Evolutionary conservation across 2,888 invertebrate species (phyloP).

Genomic region (Metacarcinus magister): DNA sequence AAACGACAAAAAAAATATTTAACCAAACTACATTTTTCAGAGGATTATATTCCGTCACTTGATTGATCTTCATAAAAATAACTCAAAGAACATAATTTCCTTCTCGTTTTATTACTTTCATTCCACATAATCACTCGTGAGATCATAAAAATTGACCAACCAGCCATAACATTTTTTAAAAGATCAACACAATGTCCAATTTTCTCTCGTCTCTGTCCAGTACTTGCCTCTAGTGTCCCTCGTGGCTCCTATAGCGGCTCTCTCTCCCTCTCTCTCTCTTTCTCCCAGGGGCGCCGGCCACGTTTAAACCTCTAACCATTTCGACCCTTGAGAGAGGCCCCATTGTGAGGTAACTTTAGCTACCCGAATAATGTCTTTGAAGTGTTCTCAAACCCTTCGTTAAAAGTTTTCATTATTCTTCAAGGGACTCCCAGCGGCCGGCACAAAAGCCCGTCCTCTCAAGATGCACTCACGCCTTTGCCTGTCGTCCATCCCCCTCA

Average conservation of each 20-base stretch:
- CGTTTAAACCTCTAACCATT: slow-evolving; percentile 71
- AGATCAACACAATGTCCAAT: neutral
- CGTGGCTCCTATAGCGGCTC: neutral
- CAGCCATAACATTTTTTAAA: neutral
- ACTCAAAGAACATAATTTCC: no score
- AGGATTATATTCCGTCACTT: no score
- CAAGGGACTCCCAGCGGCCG: slow-evolving; percentile 52
- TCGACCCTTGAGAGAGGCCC: slow-evolving; percentile 65
- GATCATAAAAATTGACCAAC: neutral
- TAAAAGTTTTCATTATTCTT: slow-evolving; percentile 69
- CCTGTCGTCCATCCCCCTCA: slow-evolving; percentile 38
- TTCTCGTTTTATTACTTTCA: neutral
- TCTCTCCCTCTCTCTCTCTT: neutral
- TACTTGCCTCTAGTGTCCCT: neutral
- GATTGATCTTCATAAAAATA: no score
- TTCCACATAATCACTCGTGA: neutral
- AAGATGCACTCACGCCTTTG: slow-evolving; percentile 61
- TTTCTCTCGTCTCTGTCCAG: neutral
- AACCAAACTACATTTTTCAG: no score
- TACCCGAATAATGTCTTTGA: slow-evolving; percentile 75
- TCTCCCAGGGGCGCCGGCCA: neutral
- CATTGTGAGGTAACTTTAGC: slow-evolving; percentile 74
- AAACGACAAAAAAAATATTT: no score
- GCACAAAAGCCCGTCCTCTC: slow-evolving; percentile 56
- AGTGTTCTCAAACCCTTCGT: slow-evolving; percentile 70